These are phyloP conservation scores for Philopedon plagiatum DNA, from an alignment of 2,888 invertebrate genomes.

Conservation along the genomic window DNA sequence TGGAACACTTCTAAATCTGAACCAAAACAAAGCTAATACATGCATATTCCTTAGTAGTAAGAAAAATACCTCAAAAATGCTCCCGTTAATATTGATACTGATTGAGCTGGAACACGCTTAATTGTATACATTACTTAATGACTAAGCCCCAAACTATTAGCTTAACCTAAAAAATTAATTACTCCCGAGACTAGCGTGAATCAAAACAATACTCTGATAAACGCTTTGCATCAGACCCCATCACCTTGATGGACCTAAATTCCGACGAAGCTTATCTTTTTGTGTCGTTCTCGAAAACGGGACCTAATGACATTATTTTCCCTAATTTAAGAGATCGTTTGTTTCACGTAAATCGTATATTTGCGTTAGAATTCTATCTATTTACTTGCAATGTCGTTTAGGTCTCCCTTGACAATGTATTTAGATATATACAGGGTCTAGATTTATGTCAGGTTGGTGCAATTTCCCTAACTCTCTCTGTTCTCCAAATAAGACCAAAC, in stretches of 20 bases:
- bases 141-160: too few species aligned
- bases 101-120: too few species aligned
- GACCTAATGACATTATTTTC: neutral
- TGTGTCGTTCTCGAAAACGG: slow-evolving; percentile 1
- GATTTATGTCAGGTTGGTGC: too few species aligned
- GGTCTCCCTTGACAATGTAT: neutral
- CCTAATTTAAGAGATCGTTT: slow-evolving; percentile 10
- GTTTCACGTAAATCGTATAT: neutral
- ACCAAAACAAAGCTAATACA: too few species aligned
- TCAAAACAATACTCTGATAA: neutral
- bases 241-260: slow-evolving; percentile 1
- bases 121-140: too few species aligned
- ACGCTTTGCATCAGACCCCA: neutral
- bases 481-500: too few species aligned
- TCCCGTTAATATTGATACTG: too few species aligned
- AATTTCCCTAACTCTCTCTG: too few species aligned
- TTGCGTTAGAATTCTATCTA: slow-evolving; percentile 4
- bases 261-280: neutral
- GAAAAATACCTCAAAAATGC: too few species aligned
- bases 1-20: too few species aligned
- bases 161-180: neutral
- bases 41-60: too few species aligned
- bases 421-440: neutral
- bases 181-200: too few species aligned
- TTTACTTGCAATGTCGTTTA: neutral